Conservation (phyloP, 1,140 invertebrate species). For the Drosophila teissieri region DNA sequence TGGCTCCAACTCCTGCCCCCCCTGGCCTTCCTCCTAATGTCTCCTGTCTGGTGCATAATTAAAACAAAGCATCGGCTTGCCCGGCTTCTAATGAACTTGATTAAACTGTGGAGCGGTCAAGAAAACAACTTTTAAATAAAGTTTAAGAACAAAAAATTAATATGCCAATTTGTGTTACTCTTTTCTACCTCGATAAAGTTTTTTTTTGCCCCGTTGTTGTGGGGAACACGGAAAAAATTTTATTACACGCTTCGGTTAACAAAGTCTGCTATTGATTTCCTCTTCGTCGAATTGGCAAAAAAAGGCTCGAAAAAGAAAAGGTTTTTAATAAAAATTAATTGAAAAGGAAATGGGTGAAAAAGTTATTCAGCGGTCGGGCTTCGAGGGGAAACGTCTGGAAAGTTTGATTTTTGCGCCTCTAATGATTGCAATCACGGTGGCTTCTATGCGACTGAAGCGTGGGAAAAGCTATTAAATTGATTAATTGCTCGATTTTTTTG, state of each 20-base stretch:
- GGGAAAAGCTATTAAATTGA: conserved; percentile 39
- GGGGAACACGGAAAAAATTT: conserved; percentile 45
- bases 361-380: background rate
- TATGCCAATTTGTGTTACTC: conserved; percentile 64
- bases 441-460: conserved; percentile 23
- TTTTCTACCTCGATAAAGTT: conserved; percentile 3
- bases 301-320: conserved; percentile 30
- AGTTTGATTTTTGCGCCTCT: conserved; percentile 50
- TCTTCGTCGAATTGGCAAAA: conserved; percentile 31
- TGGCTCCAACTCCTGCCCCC: conserved; percentile 21
- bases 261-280: conserved; percentile 68
- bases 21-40: conserved; percentile 33
- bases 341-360: conserved; percentile 58
- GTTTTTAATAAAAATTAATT: conserved; percentile 73
- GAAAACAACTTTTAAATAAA: conserved; percentile 50
- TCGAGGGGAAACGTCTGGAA: conserved; percentile 47
- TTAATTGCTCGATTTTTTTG: conserved; percentile 31
- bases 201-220: conserved; percentile 13
- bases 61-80: conserved; percentile 61
- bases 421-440: conserved; percentile 14
- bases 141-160: conserved; percentile 50
- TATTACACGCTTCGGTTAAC: conserved; percentile 69
- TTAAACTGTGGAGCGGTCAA: conserved; percentile 36
- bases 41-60: conserved; percentile 60
- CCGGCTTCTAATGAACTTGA: conserved; percentile 59